phyloP scores from a whole-genome alignment of 2,888 invertebrate species.

The Cephus runcator region DNA sequence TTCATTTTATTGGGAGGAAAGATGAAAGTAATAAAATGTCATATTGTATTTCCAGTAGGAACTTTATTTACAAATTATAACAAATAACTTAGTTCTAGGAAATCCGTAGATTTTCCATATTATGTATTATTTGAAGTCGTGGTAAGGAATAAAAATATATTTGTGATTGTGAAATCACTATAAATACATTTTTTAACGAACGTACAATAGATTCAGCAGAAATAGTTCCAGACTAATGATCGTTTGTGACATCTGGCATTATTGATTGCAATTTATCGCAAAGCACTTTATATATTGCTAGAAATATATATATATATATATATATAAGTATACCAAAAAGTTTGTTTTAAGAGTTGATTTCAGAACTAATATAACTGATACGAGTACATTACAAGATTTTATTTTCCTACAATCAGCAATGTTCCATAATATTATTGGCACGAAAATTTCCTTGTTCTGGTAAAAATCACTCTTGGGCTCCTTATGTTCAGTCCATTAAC shows the following conservation, averaged over 20 bases:
- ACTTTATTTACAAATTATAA: conserved; percentile 32
- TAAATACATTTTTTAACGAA: neutral
- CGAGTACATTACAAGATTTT: neutral
- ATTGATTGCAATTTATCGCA: neutral
- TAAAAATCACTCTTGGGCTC: neutral
- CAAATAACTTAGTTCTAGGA: conserved; percentile 17
- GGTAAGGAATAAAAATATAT: neutral
- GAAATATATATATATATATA: neutral
- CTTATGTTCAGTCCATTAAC: neutral
- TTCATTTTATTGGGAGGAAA: neutral
- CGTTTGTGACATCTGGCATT: neutral
- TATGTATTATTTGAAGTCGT: neutral
- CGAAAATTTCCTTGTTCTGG: neutral
- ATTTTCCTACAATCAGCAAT: neutral
- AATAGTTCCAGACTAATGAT: neutral
- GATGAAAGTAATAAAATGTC: neutral
- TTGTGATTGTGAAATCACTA: neutral
- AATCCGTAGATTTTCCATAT: neutral
- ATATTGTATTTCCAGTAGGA: neutral
- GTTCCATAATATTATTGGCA: neutral
- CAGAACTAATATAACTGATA: neutral
- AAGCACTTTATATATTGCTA: neutral
- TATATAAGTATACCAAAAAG: neutral
- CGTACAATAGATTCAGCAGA: neutral
- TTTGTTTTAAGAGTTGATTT: neutral